Evolutionary conservation across 2,888 invertebrate species (phyloP).

Genomic region (Platypus cylindrus): DNA sequence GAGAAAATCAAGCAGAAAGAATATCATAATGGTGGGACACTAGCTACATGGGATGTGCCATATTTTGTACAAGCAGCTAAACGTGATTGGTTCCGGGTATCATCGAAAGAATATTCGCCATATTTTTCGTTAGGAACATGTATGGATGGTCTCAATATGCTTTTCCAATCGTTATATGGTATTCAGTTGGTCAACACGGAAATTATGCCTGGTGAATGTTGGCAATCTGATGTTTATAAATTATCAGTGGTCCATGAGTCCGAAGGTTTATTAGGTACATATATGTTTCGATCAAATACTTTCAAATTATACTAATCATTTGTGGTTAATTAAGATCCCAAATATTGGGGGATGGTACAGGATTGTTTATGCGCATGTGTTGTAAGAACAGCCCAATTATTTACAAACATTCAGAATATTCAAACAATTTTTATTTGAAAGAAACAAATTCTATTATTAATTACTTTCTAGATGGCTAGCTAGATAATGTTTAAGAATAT

Average conservation of each 20-base stretch:
- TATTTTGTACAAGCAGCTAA: constrained; percentile 70
- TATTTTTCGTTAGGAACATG: constrained; percentile 88
- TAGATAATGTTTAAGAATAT: too few species aligned
- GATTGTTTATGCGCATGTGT: too few species aligned
- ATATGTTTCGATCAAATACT: too few species aligned
- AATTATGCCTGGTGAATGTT: constrained; percentile 57
- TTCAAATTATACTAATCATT: constrained; percentile 11
- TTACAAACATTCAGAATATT: too few species aligned
- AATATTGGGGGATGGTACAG: too few species aligned
- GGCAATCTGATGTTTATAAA: constrained; percentile 74
- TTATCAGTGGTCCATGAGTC: constrained; percentile 74
- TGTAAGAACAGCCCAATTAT: too few species aligned
- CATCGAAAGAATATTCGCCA: constrained; percentile 61
- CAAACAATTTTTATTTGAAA: too few species aligned
- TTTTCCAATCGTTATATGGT: constrained; percentile 75
- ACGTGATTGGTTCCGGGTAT: constrained; percentile 54
- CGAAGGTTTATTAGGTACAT: constrained; percentile 72
- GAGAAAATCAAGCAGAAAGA: constrained; percentile 52
- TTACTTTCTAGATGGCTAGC: too few species aligned
- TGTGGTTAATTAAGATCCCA: not conserved
- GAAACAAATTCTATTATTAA: too few species aligned
- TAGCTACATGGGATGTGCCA: constrained; percentile 77
- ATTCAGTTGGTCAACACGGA: constrained; percentile 63
- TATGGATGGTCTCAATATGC: constrained; percentile 90
- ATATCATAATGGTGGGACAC: constrained; percentile 18